Percentiles rank a stretch among this genome's conserved stretches.
phyloP scores from a whole-genome alignment of 2,888 invertebrate species.

The Biston stratarius region DNA sequence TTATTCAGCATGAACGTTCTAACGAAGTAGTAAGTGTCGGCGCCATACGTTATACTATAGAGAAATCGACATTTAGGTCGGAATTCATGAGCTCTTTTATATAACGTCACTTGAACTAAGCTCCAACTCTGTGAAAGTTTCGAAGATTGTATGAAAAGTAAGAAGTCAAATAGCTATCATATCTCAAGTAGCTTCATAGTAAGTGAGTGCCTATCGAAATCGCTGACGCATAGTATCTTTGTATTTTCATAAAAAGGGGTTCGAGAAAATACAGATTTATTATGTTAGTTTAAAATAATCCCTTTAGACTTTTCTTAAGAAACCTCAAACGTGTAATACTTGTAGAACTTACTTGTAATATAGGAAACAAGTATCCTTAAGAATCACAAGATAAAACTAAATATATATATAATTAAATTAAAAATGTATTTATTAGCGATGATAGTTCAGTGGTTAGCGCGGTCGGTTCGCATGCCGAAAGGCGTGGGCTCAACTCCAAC shows the following conservation, averaged over 20 bases:
- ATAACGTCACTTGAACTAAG: constrained; percentile 68
- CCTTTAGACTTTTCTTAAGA: not conserved
- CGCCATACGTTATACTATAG: constrained; percentile 55
- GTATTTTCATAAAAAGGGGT: not conserved
- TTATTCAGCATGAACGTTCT: constrained; percentile 56
- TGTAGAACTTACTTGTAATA: too few species aligned
- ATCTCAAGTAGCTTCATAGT: constrained; percentile 42
- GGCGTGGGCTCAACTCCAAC: too few species aligned
- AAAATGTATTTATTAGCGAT: too few species aligned
- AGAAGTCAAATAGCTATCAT: constrained; percentile 64
- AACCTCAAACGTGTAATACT: too few species aligned
- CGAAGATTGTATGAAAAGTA: constrained; percentile 65
- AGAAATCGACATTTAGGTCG: constrained; percentile 54
- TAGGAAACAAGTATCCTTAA: too few species aligned
- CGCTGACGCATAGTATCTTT: constrained; percentile 12
- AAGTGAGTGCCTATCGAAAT: constrained; percentile 41
- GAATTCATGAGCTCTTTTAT: constrained; percentile 68
- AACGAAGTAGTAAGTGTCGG: constrained; percentile 55
- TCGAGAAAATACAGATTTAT: not conserved
- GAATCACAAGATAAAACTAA: too few species aligned
- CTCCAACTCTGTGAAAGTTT: constrained; percentile 64
- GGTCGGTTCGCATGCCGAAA: too few species aligned
- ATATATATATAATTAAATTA: too few species aligned
- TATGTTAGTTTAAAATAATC: not conserved
- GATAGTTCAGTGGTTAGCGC: too few species aligned